A percentile compares a stretch with the other conserved stretches of the same genome.
Evolutionary conservation across 2,797 vertebrate species (phyloP).

Genomic region (Xyrichtys novacula): DNA sequence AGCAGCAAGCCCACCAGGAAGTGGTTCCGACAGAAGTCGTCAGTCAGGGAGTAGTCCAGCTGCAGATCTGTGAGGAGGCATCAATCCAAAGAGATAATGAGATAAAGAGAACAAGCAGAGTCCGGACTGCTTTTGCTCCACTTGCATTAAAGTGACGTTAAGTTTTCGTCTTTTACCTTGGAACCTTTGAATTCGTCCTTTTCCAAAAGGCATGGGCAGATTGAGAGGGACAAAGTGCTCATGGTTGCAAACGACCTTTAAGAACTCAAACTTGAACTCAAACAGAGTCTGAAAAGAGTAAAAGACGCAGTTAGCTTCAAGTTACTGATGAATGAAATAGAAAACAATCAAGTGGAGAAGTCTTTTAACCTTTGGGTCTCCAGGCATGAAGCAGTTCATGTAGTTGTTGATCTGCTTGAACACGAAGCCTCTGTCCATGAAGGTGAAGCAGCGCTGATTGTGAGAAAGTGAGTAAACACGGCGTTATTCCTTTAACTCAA

Average conservation of each 20-base stretch:
- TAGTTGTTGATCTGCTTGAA: slow-evolving; percentile 99
- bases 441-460: slow-evolving; percentile 94
- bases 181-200: slow-evolving; percentile 94
- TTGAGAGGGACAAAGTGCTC: slow-evolving; percentile 97
- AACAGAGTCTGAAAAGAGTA: slow-evolving; percentile 88
- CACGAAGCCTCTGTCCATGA: slow-evolving; percentile 97
- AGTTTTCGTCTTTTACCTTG: slow-evolving; percentile 88
- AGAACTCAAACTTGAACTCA: slow-evolving; percentile 99
- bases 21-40: slow-evolving; percentile 98
- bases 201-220: slow-evolving; percentile 97
- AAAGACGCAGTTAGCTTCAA: background rate
- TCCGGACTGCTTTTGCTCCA: background rate
- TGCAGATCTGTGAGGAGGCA: slow-evolving; percentile 89
- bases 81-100: background rate
- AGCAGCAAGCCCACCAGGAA: slow-evolving; percentile 95
- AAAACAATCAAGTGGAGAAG: background rate
- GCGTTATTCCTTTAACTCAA: background rate
- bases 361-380: slow-evolving; percentile 92
- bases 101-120: background rate
- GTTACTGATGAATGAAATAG: background rate
- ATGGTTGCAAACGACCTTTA: slow-evolving; percentile 95
- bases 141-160: background rate
- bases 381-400: slow-evolving; percentile 95
- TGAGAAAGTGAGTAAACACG: background rate
- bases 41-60: slow-evolving; percentile 94